These are phyloP conservation scores for Micromesistius poutassou DNA, from an alignment of 2,797 vertebrate genomes.

Conservation along the genomic window DNA sequence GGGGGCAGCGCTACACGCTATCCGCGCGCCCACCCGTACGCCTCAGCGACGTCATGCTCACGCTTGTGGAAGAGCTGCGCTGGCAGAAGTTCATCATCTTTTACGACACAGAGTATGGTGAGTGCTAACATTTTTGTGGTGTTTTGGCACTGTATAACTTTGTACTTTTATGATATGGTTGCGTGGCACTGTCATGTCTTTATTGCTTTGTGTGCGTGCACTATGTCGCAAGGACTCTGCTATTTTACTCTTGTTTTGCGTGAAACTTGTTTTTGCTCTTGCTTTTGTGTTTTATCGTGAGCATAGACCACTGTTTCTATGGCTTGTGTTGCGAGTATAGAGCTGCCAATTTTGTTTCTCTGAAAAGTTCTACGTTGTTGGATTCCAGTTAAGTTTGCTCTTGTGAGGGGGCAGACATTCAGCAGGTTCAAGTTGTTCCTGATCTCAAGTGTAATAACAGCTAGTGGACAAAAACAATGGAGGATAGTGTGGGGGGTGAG, in stretches of 20 bases:
- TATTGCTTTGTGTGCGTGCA: background rate
- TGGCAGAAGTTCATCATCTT: slow-evolving; percentile 99
- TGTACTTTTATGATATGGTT: background rate
- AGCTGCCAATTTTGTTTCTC: background rate
- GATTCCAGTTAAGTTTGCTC: background rate
- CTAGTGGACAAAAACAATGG: no score
- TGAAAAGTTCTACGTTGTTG: background rate
- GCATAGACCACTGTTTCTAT: background rate
- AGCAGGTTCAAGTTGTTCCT: background rate
- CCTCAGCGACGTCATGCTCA: slow-evolving; percentile 90
- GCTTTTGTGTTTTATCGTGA: background rate
- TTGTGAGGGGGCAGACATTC: background rate
- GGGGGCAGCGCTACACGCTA: slow-evolving; percentile 93
- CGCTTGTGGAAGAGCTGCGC: slow-evolving; percentile 86
- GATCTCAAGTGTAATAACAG: no score
- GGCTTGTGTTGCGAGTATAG: background rate
- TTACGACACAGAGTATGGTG: slow-evolving; percentile 96
- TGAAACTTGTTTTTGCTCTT: background rate
- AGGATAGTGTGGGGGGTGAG: no score
- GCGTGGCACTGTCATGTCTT: background rate
- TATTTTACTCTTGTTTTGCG: background rate
- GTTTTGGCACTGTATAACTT: background rate
- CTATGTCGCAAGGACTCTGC: background rate
- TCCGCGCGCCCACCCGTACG: slow-evolving; percentile 90
- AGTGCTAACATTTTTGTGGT: slow-evolving; percentile 45